These are phyloP conservation scores for Himalopsyche japonica DNA, from an alignment of 2,888 invertebrate genomes.

Conservation along the genomic window DNA sequence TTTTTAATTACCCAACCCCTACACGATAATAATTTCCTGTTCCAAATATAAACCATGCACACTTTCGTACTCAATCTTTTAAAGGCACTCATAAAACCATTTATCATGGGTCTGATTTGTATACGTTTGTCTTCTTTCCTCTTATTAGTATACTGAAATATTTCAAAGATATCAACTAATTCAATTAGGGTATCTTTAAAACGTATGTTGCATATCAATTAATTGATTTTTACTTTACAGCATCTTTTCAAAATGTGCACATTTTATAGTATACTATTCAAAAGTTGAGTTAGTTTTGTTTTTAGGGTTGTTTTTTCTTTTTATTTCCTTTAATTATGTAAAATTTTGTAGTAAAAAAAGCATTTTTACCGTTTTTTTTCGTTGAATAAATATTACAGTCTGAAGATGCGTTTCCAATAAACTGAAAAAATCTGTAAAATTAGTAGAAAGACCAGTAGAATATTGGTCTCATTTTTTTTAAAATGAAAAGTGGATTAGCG, in stretches of 20 bases:
- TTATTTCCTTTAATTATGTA: too few relatives aligned
- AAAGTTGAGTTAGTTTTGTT: too few relatives aligned
- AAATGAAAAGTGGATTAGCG: too few relatives aligned
- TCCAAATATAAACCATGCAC: slow-evolving; percentile 52
- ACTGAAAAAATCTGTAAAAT: too few relatives aligned
- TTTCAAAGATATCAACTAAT: not conserved
- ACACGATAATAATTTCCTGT: slow-evolving; percentile 60
- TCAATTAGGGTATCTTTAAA: not conserved
- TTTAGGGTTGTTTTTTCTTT: too few relatives aligned
- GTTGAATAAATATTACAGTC: too few relatives aligned
- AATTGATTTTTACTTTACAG: not conserved
- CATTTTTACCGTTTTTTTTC: too few relatives aligned
- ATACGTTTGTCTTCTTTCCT: not conserved
- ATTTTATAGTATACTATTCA: not conserved
- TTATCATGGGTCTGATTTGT: not conserved
- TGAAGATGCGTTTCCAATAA: too few relatives aligned
- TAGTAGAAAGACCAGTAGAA: too few relatives aligned
- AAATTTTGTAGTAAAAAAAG: too few relatives aligned
- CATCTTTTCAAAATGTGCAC: not conserved
- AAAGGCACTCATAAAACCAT: not conserved
- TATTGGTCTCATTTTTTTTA: too few relatives aligned
- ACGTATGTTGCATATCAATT: not conserved
- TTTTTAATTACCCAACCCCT: not conserved
- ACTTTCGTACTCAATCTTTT: not conserved
- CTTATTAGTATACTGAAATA: not conserved